Evolutionary conservation across 2,888 invertebrate genomes (phyloP).

Genomic region (Lycaena phlaeas): DNA sequence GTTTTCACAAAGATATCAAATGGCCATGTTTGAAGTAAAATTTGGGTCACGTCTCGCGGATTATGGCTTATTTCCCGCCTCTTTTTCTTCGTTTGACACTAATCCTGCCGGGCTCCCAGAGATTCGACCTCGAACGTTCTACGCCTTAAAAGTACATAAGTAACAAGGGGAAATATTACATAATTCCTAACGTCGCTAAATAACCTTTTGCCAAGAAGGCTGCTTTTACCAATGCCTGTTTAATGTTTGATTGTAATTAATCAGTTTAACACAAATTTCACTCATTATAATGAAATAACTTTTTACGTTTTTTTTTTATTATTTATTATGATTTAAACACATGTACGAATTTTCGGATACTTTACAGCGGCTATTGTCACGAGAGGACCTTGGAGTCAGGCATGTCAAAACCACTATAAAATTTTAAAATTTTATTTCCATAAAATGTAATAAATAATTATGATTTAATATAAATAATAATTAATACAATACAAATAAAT

Average conservation of each 20-base stretch:
- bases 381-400: too few relatives aligned
- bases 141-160: slow-evolving; percentile 31
- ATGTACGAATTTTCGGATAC: too few relatives aligned
- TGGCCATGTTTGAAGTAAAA: slow-evolving; percentile 63
- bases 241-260: not conserved
- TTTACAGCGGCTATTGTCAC: too few relatives aligned
- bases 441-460: too few relatives aligned
- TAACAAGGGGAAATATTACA: slow-evolving; percentile 33
- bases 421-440: too few relatives aligned
- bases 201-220: slow-evolving; percentile 1
- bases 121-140: slow-evolving; percentile 41
- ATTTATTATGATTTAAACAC: too few relatives aligned
- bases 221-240: not conserved
- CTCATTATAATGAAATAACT: too few relatives aligned
- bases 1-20: slow-evolving; percentile 63
- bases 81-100: slow-evolving; percentile 70
- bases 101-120: slow-evolving; percentile 62
- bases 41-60: slow-evolving; percentile 68
- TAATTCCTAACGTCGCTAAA: not conserved
- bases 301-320: too few relatives aligned
- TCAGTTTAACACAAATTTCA: not conserved
- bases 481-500: too few relatives aligned
- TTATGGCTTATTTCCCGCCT: slow-evolving; percentile 67
- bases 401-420: too few relatives aligned
- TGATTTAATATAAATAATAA: too few relatives aligned